phyloP scores from a whole-genome alignment of 2,113 vertebrate genomes.

The Notechis scutatus region DNA sequence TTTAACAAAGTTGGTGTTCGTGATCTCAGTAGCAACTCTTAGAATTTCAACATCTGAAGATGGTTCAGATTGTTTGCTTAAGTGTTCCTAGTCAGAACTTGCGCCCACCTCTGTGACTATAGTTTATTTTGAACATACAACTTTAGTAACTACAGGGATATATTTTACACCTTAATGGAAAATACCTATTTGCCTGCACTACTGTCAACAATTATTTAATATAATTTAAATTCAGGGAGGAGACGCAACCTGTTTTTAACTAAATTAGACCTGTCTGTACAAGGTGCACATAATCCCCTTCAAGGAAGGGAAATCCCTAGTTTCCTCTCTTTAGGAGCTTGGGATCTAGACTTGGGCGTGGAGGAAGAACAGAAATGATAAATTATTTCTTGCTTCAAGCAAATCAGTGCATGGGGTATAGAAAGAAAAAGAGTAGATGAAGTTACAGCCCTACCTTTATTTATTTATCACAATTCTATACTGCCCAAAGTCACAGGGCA shows the following conservation, averaged over 20 bases:
- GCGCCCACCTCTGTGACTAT: not conserved
- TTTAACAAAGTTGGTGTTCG: not conserved
- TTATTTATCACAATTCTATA: not conserved
- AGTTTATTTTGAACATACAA: not conserved
- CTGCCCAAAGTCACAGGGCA: too few species aligned
- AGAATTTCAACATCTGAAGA: not conserved
- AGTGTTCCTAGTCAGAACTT: not conserved
- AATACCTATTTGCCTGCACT: not conserved
- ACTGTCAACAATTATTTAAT: not conserved
- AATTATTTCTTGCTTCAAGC: not conserved
- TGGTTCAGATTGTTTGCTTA: not conserved
- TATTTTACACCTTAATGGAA: not conserved
- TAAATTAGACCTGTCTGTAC: not conserved
- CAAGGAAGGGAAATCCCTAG: conserved; percentile 1
- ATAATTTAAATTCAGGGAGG: not conserved
- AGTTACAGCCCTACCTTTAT: not conserved
- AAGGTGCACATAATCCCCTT: not conserved
- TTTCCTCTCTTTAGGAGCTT: not conserved
- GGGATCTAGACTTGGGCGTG: not conserved
- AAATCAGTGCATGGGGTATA: not conserved
- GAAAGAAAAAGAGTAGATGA: not conserved
- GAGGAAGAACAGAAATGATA: conserved; percentile 1
- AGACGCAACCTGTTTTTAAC: not conserved
- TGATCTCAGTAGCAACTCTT: not conserved
- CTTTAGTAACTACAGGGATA: not conserved